These are phyloP conservation scores for Sericinus montela DNA, from an alignment of 2,888 invertebrate genomes.

Conservation along the genomic window DNA sequence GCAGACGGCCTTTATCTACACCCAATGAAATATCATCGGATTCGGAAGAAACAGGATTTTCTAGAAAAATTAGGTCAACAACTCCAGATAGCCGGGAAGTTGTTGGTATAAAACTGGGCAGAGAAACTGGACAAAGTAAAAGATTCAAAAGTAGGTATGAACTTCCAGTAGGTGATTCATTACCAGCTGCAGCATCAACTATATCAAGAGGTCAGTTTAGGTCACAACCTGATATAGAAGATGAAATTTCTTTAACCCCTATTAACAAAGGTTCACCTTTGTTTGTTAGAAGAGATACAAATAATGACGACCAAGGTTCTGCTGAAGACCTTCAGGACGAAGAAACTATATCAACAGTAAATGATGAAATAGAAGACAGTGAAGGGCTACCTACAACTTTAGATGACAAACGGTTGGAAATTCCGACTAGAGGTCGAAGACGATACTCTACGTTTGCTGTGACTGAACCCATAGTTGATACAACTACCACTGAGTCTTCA, in stretches of 20 bases:
- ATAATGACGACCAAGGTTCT: conserved; percentile 22
- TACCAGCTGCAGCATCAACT: conserved; percentile 59
- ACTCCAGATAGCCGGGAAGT: conserved; percentile 70
- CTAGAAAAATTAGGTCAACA: conserved; percentile 67
- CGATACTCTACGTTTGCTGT: conserved; percentile 52
- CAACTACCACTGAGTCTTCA: conserved; percentile 36
- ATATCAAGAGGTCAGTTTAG: conserved; percentile 54
- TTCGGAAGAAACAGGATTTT: conserved; percentile 44
- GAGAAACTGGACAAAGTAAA: conserved; percentile 33
- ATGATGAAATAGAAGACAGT: conserved; percentile 51
- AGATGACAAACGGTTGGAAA: conserved; percentile 49
- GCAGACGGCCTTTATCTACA: conserved; percentile 56
- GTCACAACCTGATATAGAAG: conserved; percentile 58
- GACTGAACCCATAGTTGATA: conserved; percentile 38
- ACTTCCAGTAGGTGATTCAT: conserved; percentile 48
- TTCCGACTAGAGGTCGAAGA: conserved; percentile 56
- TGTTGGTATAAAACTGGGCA: conserved; percentile 32
- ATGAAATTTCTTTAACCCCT: conserved; percentile 75
- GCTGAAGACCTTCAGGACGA: conserved; percentile 24
- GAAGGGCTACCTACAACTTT: conserved; percentile 64
- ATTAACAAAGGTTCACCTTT: conserved; percentile 56
- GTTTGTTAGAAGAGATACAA: conserved; percentile 42
- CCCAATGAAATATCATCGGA: conserved; percentile 65
- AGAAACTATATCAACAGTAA: conserved; percentile 40
- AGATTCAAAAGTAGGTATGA: conserved; percentile 49